Conservation (phyloP, 53 echinoderm and acorn worm genomes). For the Luidia sarsii region DNA sequence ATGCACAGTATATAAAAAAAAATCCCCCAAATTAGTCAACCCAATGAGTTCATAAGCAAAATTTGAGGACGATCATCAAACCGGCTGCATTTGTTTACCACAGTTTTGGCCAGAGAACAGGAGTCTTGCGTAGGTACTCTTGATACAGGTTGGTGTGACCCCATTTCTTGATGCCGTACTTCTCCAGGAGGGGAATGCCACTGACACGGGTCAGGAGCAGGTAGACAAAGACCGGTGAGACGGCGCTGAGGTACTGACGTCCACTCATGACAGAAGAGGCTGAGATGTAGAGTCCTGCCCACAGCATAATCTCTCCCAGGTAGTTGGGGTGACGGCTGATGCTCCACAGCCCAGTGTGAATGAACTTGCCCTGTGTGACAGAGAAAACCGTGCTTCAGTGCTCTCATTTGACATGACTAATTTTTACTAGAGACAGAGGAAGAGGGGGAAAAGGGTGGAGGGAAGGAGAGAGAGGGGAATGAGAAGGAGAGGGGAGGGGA, state of each 20-base stretch:
- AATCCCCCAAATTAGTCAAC: too few relatives aligned
- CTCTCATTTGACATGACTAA: too few relatives aligned
- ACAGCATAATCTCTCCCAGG: constrained; percentile 91
- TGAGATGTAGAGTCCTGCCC: constrained; percentile 87
- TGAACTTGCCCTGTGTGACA: constrained; percentile 82
- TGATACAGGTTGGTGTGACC: constrained; percentile 65
- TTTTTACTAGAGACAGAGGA: too few relatives aligned
- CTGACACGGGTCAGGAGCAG: constrained; percentile 80
- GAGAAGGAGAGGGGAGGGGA: too few relatives aligned
- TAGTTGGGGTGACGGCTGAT: constrained; percentile 97
- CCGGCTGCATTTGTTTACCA: too few relatives aligned
- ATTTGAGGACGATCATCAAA: too few relatives aligned
- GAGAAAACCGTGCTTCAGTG: too few relatives aligned
- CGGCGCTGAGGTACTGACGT: constrained; percentile 76
- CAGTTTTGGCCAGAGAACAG: constrained; percentile 82
- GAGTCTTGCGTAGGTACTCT: constrained; percentile 75
- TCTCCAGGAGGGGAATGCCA: constrained; percentile 85
- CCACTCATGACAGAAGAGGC: constrained; percentile 88
- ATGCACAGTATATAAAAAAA: too few relatives aligned
- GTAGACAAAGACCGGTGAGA: constrained; percentile 90
- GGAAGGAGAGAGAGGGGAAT: too few relatives aligned
- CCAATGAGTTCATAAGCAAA: too few relatives aligned
- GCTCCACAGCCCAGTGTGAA: constrained; percentile 89
- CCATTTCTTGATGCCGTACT: constrained; percentile 81
- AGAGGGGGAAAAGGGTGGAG: too few relatives aligned